Percentiles rank a stretch among this genome's conserved stretches.
phyloP scores from a whole-genome alignment of 2,797 vertebrate genomes.

The Florisuga fusca region DNA sequence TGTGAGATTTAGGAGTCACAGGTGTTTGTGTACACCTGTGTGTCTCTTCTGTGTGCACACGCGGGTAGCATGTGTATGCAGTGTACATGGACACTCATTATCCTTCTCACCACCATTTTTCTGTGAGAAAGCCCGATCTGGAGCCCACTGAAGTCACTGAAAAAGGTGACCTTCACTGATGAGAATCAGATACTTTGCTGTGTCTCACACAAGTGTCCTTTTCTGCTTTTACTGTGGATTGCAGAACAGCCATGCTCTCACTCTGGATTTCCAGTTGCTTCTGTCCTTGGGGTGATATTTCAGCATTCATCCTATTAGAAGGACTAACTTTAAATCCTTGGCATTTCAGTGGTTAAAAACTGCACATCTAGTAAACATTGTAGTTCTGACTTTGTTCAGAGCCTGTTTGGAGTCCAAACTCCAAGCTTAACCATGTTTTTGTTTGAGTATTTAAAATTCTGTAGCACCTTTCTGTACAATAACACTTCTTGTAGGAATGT shows the following conservation, averaged over 20 bases:
- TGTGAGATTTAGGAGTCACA: background rate
- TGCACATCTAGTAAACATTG: background rate
- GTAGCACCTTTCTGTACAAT: background rate
- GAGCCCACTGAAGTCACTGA: background rate
- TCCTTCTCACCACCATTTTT: background rate
- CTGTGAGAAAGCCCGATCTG: background rate
- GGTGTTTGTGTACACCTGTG: background rate
- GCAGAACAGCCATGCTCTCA: background rate
- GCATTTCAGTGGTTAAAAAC: background rate
- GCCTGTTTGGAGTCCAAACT: background rate
- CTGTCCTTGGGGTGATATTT: background rate
- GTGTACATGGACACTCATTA: no score
- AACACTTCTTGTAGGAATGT: background rate
- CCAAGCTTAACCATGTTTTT: background rate
- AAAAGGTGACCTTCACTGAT: background rate
- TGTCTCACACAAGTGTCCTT: background rate
- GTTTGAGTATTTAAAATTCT: background rate
- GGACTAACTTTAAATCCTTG: background rate
- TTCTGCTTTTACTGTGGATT: background rate
- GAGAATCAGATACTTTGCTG: background rate
- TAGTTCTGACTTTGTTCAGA: background rate
- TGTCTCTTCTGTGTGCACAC: accelerated
- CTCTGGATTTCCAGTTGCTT: background rate
- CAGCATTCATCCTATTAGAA: background rate
- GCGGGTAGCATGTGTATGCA: background rate